phyloP scores from a whole-genome alignment of 2,797 vertebrate species.

The Brachymystax lenok region DNA sequence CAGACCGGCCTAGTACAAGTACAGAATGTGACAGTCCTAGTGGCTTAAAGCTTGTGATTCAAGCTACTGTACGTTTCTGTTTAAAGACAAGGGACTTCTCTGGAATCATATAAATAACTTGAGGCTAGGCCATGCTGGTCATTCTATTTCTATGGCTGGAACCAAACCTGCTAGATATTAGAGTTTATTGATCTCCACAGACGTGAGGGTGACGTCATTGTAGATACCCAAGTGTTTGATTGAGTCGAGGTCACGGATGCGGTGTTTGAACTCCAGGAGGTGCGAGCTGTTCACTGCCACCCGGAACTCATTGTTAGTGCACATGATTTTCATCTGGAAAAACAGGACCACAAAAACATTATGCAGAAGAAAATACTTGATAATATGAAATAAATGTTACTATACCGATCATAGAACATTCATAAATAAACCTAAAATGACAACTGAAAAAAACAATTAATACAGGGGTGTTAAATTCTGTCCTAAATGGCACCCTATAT shows the following conservation, averaged over 20 bases:
- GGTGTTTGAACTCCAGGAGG: slow-evolving; percentile 76
- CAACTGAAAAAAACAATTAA: background rate
- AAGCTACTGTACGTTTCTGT: background rate
- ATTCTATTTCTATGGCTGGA: background rate
- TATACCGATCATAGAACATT: background rate
- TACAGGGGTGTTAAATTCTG: no score
- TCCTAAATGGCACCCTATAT: no score
- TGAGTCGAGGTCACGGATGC: slow-evolving; percentile 65
- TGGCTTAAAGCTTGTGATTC: background rate
- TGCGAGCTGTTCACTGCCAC: slow-evolving; percentile 74
- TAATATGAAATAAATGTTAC: no score
- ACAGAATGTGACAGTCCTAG: background rate
- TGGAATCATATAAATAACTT: background rate
- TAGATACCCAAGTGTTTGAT: slow-evolving; percentile 64
- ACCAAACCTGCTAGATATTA: slow-evolving; percentile 10
- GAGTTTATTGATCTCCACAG: slow-evolving; percentile 46
- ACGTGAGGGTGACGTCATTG: slow-evolving; percentile 70
- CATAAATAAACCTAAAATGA: slow-evolving; percentile 2
- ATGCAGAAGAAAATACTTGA: background rate
- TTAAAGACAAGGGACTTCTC: background rate
- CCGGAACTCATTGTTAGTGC: slow-evolving; percentile 64
- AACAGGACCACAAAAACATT: background rate
- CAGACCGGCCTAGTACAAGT: background rate
- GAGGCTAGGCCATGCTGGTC: background rate
- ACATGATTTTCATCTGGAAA: slow-evolving; percentile 59